A percentile compares a stretch with the other conserved stretches of the same genome.
Conservation (phyloP, 2,797 vertebrate species). For the Notolabrus celidotus region DNA sequence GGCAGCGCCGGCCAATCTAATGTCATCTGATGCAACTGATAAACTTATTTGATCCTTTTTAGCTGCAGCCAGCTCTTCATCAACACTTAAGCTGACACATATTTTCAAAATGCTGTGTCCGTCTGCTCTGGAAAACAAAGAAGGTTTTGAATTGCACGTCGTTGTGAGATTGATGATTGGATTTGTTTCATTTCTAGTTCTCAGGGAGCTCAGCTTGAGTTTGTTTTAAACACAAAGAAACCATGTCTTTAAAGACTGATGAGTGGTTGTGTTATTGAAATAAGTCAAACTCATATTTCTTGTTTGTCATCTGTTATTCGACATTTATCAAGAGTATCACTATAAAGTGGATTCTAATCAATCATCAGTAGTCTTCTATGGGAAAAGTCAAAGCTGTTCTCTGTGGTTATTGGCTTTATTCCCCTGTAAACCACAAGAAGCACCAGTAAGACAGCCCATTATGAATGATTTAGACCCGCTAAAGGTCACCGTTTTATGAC, state of each 20-base stretch:
- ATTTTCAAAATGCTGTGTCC: not conserved
- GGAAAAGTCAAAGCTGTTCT: slow-evolving; percentile 13
- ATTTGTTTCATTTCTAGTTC: slow-evolving; percentile 32
- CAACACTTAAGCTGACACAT: slow-evolving; percentile 24
- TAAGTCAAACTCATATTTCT: slow-evolving; percentile 14
- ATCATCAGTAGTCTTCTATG: slow-evolving; percentile 7
- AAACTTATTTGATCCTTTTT: slow-evolving; percentile 44
- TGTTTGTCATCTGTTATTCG: slow-evolving; percentile 5
- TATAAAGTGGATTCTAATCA: slow-evolving; percentile 14
- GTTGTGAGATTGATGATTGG: slow-evolving; percentile 54
- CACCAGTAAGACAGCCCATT: slow-evolving; percentile 15
- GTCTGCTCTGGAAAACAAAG: slow-evolving; percentile 12
- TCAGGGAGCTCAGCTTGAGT: slow-evolving; percentile 35
- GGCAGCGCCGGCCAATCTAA: slow-evolving; percentile 51
- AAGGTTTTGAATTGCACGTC: slow-evolving; percentile 16
- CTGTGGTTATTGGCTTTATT: slow-evolving; percentile 26
- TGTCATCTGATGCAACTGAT: slow-evolving; percentile 59
- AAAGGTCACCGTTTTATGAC: slow-evolving; percentile 37
- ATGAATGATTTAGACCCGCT: slow-evolving; percentile 34
- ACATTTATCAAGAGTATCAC: not conserved
- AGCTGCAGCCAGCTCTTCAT: slow-evolving; percentile 54
- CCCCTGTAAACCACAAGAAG: slow-evolving; percentile 28
- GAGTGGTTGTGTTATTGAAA: slow-evolving; percentile 16
- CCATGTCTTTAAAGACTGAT: slow-evolving; percentile 15
- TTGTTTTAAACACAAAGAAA: slow-evolving; percentile 39